A percentile compares a stretch with the other conserved stretches of the same genome.
Conservation (phyloP, 2,113 vertebrate species). For the Scopus umbretta region DNA sequence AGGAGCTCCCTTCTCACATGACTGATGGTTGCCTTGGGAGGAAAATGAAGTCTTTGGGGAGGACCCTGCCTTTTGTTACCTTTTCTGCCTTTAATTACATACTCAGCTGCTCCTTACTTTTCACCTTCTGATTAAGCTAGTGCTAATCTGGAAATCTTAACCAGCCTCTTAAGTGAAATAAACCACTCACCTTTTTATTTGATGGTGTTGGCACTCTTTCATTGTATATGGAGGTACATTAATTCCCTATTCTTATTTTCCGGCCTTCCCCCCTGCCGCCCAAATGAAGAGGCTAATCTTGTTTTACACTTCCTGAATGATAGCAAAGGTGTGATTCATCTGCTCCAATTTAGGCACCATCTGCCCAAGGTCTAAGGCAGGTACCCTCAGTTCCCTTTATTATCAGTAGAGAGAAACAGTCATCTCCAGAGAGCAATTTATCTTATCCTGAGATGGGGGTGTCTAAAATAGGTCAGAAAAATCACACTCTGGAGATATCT, state of each 20-base stretch:
- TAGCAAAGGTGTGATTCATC: conserved; percentile 30
- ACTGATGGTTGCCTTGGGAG: not conserved
- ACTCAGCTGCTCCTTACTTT: not conserved
- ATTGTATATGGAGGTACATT: not conserved
- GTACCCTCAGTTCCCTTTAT: not conserved
- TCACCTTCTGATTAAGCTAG: not conserved
- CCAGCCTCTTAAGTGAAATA: not conserved
- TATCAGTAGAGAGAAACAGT: not conserved
- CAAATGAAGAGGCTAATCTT: not conserved
- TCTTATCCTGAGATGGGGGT: not conserved
- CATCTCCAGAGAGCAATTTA: conserved; percentile 13
- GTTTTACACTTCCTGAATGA: not conserved
- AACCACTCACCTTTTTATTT: not conserved
- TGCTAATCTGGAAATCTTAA: not conserved
- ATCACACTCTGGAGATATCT: not conserved
- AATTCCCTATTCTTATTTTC: not conserved
- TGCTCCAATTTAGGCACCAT: conserved; percentile 38
- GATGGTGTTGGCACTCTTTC: not conserved
- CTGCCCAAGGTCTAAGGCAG: conserved; percentile 25
- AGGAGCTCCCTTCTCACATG: not conserved
- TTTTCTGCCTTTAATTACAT: not conserved
- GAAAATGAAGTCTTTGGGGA: not conserved
- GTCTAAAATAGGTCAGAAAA: conserved; percentile 1
- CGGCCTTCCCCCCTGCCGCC: not conserved
- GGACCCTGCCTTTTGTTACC: not conserved